phyloP scores from a whole-genome alignment of 2,888 invertebrate species.

The Troglohyphantes excavatus region DNA sequence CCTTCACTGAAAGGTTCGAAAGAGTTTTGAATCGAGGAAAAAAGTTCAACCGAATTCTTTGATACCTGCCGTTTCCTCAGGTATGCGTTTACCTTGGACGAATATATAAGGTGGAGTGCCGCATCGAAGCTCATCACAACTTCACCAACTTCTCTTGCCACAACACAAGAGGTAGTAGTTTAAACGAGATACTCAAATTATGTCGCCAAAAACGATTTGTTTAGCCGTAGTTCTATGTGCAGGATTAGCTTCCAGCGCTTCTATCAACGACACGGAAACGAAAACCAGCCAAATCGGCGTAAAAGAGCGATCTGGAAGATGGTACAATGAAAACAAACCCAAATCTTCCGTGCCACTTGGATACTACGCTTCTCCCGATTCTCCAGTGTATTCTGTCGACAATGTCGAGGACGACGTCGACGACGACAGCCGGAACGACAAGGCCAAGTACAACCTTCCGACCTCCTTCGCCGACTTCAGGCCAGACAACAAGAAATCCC shows the following conservation, averaged over 20 bases:
- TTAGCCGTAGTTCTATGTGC: not conserved
- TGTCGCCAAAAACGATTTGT: not conserved
- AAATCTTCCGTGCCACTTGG: conserved; percentile 34
- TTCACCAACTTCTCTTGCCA: not conserved
- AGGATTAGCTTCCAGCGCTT: not conserved
- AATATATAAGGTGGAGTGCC: conserved; percentile 12
- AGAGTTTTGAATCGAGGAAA: conserved; percentile 23
- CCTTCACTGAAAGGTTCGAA: conserved; percentile 6
- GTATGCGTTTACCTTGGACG: not conserved
- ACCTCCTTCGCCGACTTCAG: conserved; percentile 65
- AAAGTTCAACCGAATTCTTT: conserved; percentile 71
- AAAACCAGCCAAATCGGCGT: not conserved
- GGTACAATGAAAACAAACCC: not conserved
- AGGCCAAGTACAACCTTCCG: conserved; percentile 37
- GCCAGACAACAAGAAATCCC: conserved; percentile 32
- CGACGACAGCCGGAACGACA: not conserved
- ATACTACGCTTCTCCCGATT: conserved; percentile 20
- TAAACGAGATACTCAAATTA: not conserved
- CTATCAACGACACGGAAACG: not conserved
- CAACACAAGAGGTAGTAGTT: not conserved
- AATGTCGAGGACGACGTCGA: not conserved
- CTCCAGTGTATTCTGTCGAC: conserved; percentile 7
- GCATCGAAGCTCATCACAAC: not conserved
- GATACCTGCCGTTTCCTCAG: conserved; percentile 10
- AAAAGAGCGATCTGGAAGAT: conserved; percentile 4